Evolutionary conservation across 2,888 invertebrate species (phyloP).

Genomic region (Andrena bucephala): DNA sequence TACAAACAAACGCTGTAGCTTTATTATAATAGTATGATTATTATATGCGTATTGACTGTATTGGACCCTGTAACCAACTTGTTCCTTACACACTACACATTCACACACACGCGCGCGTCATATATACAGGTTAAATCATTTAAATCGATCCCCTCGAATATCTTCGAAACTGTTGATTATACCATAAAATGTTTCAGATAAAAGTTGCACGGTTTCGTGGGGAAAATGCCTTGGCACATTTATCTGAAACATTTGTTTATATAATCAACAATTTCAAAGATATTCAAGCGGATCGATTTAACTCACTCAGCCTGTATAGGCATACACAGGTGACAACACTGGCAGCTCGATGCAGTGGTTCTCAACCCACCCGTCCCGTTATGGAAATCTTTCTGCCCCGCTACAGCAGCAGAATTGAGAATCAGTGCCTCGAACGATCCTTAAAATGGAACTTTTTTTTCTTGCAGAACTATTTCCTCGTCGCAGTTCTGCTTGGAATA

Average conservation of each 20-base stretch:
- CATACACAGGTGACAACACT: background rate
- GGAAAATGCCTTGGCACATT: too few relatives aligned
- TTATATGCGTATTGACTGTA: slow-evolving; percentile 10
- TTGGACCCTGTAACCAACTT: slow-evolving; percentile 74
- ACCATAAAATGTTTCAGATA: too few relatives aligned
- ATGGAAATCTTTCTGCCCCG: background rate
- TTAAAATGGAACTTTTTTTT: background rate
- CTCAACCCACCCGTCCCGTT: background rate
- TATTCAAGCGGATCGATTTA: too few relatives aligned
- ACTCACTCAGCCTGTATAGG: background rate
- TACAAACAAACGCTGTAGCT: too few relatives aligned
- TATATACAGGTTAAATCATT: too few relatives aligned
- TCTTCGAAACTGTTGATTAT: too few relatives aligned
- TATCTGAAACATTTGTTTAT: too few relatives aligned
- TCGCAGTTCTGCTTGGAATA: background rate
- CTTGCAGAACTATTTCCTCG: background rate
- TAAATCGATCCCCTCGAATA: too few relatives aligned
- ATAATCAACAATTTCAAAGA: too few relatives aligned
- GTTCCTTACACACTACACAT: slow-evolving; percentile 18
- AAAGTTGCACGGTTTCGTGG: too few relatives aligned
- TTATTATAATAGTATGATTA: background rate
- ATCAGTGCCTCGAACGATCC: too few relatives aligned
- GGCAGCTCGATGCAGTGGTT: background rate
- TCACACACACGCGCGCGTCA: background rate
- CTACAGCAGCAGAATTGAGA: too few relatives aligned